A percentile compares a stretch with the other conserved stretches of the same genome.
Evolutionary conservation across 2,888 invertebrate species (phyloP).

Genomic region (Drosophila falleni): DNA sequence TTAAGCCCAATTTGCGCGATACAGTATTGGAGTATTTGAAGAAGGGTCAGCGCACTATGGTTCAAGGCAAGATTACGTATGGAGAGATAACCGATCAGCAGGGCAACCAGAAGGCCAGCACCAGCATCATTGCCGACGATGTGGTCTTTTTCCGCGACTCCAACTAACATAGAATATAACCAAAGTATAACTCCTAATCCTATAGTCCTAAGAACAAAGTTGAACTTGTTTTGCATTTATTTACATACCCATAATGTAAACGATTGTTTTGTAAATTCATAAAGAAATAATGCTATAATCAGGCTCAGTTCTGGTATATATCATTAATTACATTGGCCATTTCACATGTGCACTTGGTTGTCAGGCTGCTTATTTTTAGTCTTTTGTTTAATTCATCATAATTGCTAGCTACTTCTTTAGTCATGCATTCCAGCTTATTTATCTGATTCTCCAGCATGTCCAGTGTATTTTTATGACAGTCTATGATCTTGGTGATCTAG

Average conservation of each 20-base stretch:
- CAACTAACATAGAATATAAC: slow-evolving; percentile 50
- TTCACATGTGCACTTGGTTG: slow-evolving; percentile 13
- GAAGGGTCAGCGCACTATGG: slow-evolving; percentile 94
- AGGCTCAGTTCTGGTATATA: background rate
- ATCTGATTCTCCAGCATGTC: slow-evolving; percentile 41
- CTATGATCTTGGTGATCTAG: slow-evolving; percentile 49
- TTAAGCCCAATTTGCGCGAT: slow-evolving; percentile 93
- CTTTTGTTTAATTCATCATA: slow-evolving; percentile 13
- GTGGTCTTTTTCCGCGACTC: slow-evolving; percentile 91
- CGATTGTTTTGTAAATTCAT: background rate
- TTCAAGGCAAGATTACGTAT: slow-evolving; percentile 93
- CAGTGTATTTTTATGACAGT: slow-evolving; percentile 40
- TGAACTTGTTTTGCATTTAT: slow-evolving; percentile 63
- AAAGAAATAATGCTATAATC: slow-evolving; percentile 2
- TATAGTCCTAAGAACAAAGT: slow-evolving; percentile 68
- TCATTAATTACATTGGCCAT: slow-evolving; percentile 8
- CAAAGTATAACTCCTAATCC: slow-evolving; percentile 20
- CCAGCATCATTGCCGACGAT: slow-evolving; percentile 94
- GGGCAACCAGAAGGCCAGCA: slow-evolving; percentile 90
- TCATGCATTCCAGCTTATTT: slow-evolving; percentile 16
- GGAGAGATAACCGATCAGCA: slow-evolving; percentile 93
- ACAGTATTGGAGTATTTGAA: slow-evolving; percentile 91
- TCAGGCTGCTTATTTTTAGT: slow-evolving; percentile 2
- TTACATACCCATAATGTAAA: slow-evolving; percentile 25
- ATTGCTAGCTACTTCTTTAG: background rate